Evolutionary conservation across 35 echinoderm and acorn worm genomes (phyloP).

Genomic region (Apostichopus japonicus): DNA sequence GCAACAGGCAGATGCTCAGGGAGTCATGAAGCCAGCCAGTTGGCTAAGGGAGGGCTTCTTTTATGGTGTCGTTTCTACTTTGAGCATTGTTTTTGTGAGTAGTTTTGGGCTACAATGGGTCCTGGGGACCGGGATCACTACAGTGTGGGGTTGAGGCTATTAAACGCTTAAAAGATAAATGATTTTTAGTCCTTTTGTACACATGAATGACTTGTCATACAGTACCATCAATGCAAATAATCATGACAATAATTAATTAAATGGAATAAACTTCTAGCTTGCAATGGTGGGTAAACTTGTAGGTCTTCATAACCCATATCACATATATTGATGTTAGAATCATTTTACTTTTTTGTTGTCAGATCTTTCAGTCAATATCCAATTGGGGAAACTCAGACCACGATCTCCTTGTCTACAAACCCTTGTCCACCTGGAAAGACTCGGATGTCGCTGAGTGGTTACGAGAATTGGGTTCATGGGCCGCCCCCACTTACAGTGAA

Average conservation of each 20-base stretch:
- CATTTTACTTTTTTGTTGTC: background rate
- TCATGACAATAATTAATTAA: too few relatives aligned
- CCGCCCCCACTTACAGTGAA: conserved; percentile 76
- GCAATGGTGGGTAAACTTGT: too few relatives aligned
- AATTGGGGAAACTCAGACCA: conserved; percentile 85
- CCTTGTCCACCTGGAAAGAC: conserved; percentile 81
- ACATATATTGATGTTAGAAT: too few relatives aligned
- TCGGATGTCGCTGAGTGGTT: conserved; percentile 86
- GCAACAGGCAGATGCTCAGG: conserved; percentile 57
- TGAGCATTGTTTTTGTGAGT: conserved; percentile 95
- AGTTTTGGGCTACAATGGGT: background rate
- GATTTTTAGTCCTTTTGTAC: too few relatives aligned
- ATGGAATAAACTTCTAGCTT: too few relatives aligned
- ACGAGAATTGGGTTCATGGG: conserved; percentile 84
- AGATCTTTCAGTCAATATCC: conserved; percentile 80
- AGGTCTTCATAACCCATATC: too few relatives aligned
- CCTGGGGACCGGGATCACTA: too few relatives aligned
- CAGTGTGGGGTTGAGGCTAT: too few relatives aligned
- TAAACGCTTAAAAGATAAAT: too few relatives aligned
- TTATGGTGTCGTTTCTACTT: conserved; percentile 90
- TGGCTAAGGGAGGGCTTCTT: conserved; percentile 78
- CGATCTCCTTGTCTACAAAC: conserved; percentile 90
- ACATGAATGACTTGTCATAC: too few relatives aligned
- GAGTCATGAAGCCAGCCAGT: conserved; percentile 27
- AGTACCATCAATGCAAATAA: too few relatives aligned